A percentile compares a stretch with the other conserved stretches of the same genome.
Conservation (phyloP, 2,113 vertebrate species). For the Leptosomus discolor region DNA sequence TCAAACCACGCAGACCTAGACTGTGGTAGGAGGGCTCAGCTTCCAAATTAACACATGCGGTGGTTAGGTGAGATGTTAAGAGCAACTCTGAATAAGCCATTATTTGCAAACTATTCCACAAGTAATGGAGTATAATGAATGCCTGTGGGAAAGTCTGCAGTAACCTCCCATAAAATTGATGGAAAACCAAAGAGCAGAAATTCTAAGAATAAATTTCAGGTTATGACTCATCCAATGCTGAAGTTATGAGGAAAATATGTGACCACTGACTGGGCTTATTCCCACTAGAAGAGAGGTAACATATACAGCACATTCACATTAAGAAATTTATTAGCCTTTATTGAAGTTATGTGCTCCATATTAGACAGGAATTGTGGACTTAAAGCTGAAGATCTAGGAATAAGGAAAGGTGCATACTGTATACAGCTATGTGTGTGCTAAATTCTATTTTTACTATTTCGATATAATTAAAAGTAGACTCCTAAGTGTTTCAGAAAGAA, state of each 20-base stretch:
- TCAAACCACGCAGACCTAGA: background rate
- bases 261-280: background rate
- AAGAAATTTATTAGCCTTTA: background rate
- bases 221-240: constrained; percentile 31
- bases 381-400: background rate
- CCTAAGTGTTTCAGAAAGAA: background rate
- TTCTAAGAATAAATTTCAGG: constrained; percentile 24
- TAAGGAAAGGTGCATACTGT: background rate
- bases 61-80: background rate
- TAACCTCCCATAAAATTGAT: background rate
- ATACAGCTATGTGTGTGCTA: background rate
- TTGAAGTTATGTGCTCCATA: background rate
- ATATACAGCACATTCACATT: background rate
- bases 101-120: background rate
- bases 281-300: background rate
- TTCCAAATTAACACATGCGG: background rate
- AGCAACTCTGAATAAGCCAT: background rate
- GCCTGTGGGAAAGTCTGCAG: background rate
- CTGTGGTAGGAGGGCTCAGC: background rate
- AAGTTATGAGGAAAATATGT: constrained; percentile 41
- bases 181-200: constrained; percentile 32
- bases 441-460: background rate
- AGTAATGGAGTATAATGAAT: background rate
- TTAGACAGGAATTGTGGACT: background rate
- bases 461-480: background rate